A percentile compares a stretch with the other conserved stretches of the same genome.
These are phyloP conservation scores for Heteromyza rotundicornis DNA, from an alignment of 2,888 invertebrate genomes.

Conservation along the genomic window DNA sequence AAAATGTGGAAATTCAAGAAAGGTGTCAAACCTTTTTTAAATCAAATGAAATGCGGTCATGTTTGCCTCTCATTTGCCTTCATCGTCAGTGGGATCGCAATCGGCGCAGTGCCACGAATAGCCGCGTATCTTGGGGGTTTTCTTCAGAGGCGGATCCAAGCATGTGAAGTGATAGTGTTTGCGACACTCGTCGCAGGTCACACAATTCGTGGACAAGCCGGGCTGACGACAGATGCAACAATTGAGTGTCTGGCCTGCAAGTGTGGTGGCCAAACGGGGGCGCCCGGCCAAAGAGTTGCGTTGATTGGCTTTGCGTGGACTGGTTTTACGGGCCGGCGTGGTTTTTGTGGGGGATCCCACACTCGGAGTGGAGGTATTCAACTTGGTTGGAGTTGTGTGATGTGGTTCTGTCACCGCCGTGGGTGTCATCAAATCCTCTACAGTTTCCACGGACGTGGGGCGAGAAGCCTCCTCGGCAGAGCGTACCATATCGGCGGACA, in stretches of 20 bases:
- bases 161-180: slow-evolving; percentile 92
- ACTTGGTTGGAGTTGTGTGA: slow-evolving; percentile 14
- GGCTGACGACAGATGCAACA: slow-evolving; percentile 52
- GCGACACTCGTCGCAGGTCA: slow-evolving; percentile 89
- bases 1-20: no score
- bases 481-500: slow-evolving; percentile 68
- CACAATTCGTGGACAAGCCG: slow-evolving; percentile 55
- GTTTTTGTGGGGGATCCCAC: slow-evolving; percentile 22
- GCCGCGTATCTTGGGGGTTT: slow-evolving; percentile 90
- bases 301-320: slow-evolving; percentile 50
- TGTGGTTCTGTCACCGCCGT: not conserved
- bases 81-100: slow-evolving; percentile 82
- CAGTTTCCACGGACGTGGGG: slow-evolving; percentile 60
- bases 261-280: not conserved
- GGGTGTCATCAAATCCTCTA: slow-evolving; percentile 49
- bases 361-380: slow-evolving; percentile 25
- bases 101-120: slow-evolving; percentile 97
- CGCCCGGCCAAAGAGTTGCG: slow-evolving; percentile 32
- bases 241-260: slow-evolving; percentile 28
- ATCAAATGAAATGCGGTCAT: no score
- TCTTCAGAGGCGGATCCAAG: slow-evolving; percentile 91
- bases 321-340: slow-evolving; percentile 44
- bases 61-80: slow-evolving; percentile 35
- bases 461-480: slow-evolving; percentile 59
- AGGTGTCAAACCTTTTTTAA: no score